phyloP scores from a whole-genome alignment of 37 sponge, comb jelly and placozoan genomes.

The Eunapius fragilis region DNA sequence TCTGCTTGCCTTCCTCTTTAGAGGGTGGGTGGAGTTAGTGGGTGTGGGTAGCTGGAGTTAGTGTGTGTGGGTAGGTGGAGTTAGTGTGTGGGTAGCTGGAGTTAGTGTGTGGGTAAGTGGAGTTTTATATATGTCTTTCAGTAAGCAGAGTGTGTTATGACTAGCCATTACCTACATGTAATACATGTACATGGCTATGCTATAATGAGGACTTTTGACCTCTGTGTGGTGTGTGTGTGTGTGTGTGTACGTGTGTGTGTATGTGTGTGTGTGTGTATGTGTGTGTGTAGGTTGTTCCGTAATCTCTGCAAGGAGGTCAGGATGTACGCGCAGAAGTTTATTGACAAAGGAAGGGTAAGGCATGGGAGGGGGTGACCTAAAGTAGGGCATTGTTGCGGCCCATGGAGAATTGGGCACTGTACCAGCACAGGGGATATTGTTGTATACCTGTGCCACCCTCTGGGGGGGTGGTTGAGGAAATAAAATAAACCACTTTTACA shows the following conservation, averaged over 20 bases:
- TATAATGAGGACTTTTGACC: background rate
- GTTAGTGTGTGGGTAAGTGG: background rate
- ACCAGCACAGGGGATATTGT: too few relatives aligned
- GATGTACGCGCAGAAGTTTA: conserved; percentile 94
- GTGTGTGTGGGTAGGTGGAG: background rate
- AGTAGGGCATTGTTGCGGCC: too few relatives aligned
- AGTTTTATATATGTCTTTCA: conserved; percentile 70
- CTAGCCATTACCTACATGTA: too few relatives aligned
- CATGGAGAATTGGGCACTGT: too few relatives aligned
- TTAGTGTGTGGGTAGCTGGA: background rate
- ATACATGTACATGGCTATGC: too few relatives aligned
- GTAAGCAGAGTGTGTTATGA: too few relatives aligned
- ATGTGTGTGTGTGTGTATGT: background rate
- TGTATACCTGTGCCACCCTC: too few relatives aligned
- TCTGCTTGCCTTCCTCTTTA: conserved; percentile 93
- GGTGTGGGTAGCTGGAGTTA: background rate
- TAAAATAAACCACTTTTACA: too few relatives aligned
- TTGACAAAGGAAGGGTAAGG: conserved; percentile 92
- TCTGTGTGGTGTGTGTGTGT: conserved; percentile 3
- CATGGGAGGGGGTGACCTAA: background rate
- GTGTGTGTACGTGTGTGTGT: background rate
- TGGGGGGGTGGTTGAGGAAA: too few relatives aligned
- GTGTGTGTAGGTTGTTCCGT: conserved; percentile 82
- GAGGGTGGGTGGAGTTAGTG: conserved; percentile 76
- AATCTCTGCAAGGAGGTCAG: conserved; percentile 97